phyloP scores from a whole-genome alignment of 2,113 vertebrate genomes.

The Peromyscus leucopus region DNA sequence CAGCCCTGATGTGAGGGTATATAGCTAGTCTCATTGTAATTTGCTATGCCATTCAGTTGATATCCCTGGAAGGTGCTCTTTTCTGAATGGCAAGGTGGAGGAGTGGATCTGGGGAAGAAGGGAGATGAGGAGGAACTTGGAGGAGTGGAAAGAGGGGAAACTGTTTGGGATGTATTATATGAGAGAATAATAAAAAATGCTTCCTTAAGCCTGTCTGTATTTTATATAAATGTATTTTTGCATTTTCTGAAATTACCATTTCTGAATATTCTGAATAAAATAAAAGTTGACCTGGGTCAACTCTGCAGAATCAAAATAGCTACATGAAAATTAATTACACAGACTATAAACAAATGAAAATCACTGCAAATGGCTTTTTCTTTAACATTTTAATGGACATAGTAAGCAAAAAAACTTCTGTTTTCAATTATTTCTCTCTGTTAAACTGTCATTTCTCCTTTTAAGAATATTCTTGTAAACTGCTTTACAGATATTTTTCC shows the following conservation, averaged over 20 bases:
- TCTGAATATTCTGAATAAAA: not conserved
- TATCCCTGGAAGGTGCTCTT: not conserved
- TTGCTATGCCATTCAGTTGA: not conserved
- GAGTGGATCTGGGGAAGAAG: not conserved
- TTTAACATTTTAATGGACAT: not conserved
- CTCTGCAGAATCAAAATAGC: not conserved
- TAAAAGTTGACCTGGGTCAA: not conserved
- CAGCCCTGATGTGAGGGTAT: not conserved
- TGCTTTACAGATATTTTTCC: not conserved
- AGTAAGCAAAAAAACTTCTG: not conserved
- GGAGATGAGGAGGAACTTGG: not conserved
- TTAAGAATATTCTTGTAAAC: not conserved
- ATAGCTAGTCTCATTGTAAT: not conserved
- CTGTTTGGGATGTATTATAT: not conserved
- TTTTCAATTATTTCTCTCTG: not conserved
- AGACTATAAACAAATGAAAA: not conserved
- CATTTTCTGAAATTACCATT: not conserved
- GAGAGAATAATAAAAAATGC: not conserved
- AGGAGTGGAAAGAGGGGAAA: not conserved
- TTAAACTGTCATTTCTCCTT: not conserved
- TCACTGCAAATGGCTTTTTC: not conserved
- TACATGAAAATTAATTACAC: not conserved
- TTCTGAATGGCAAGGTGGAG: not conserved
- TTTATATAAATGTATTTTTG: not conserved
- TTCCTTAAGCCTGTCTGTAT: not conserved